phyloP scores from a whole-genome alignment of 1,140 invertebrate genomes.

The Eufriesea mexicana region DNA sequence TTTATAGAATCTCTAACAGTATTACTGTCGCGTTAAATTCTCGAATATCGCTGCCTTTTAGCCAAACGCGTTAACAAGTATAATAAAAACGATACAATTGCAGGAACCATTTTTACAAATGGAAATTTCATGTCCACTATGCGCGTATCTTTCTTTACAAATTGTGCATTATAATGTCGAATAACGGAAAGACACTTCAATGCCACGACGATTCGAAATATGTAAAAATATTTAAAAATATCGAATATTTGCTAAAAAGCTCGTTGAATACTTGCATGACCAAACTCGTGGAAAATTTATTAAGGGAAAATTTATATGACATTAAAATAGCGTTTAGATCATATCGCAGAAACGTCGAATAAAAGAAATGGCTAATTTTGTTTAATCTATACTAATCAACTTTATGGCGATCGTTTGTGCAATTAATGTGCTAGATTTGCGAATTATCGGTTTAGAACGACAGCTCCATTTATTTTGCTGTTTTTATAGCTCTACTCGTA shows the following conservation, averaged over 20 bases:
- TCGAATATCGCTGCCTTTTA: not conserved
- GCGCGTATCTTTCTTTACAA: not conserved
- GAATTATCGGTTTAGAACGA: too few species aligned
- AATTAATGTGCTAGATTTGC: too few species aligned
- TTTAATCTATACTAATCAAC: not conserved
- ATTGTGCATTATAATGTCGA: not conserved
- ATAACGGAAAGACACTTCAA: not conserved
- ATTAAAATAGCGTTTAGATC: not conserved
- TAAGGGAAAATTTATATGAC: not conserved
- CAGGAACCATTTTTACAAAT: not conserved
- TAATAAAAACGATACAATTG: not conserved
- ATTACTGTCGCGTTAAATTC: not conserved
- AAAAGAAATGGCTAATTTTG: not conserved
- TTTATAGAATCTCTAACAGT: not conserved
- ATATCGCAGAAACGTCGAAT: not conserved
- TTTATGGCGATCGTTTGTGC: too few species aligned
- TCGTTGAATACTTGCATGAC: not conserved
- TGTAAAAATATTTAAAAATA: not conserved
- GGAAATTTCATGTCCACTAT: not conserved
- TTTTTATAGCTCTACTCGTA: not conserved
- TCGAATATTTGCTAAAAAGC: not conserved
- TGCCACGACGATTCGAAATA: too few species aligned
- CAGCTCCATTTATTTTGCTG: too few species aligned
- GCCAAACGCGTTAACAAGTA: not conserved
- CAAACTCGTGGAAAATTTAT: not conserved